Evolutionary conservation across 2,113 vertebrate genomes (phyloP).

Genomic region (Phocoena phocoena): DNA sequence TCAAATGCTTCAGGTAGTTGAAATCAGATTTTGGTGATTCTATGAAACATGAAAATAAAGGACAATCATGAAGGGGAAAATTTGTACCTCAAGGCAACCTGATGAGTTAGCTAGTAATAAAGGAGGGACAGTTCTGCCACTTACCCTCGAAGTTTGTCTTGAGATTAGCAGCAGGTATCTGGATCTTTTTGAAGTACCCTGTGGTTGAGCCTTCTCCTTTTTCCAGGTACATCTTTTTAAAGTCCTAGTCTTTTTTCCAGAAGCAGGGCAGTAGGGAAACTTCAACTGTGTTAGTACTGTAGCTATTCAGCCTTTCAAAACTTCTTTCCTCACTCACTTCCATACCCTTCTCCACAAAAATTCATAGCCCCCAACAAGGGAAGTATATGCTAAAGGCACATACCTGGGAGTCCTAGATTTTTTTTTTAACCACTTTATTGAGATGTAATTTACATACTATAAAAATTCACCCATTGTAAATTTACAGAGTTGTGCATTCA

Average conservation of each 20-base stretch:
- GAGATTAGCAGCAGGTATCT: not conserved
- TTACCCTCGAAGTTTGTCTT: not conserved
- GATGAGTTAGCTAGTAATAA: not conserved
- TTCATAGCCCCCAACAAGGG: not conserved
- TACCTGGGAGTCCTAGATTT: not conserved
- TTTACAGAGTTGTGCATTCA: not conserved
- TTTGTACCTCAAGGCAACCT: not conserved
- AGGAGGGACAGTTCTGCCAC: not conserved
- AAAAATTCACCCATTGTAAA: not conserved
- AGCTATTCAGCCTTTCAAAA: not conserved
- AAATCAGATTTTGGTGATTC: not conserved
- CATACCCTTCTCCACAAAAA: not conserved
- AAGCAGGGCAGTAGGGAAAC: not conserved
- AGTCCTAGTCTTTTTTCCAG: not conserved
- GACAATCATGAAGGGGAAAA: not conserved
- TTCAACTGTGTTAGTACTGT: not conserved
- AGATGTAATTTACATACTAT: not conserved
- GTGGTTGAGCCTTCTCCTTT: not conserved
- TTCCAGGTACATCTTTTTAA: not conserved
- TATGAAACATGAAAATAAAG: not conserved
- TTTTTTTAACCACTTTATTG: not conserved
- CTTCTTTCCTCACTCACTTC: not conserved
- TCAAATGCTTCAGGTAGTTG: not conserved
- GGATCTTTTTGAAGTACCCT: not conserved
- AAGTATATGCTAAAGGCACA: not conserved